Evolutionary conservation across 2,797 vertebrate genomes (phyloP).

Genomic region (Pelobates cultripes): DNA sequence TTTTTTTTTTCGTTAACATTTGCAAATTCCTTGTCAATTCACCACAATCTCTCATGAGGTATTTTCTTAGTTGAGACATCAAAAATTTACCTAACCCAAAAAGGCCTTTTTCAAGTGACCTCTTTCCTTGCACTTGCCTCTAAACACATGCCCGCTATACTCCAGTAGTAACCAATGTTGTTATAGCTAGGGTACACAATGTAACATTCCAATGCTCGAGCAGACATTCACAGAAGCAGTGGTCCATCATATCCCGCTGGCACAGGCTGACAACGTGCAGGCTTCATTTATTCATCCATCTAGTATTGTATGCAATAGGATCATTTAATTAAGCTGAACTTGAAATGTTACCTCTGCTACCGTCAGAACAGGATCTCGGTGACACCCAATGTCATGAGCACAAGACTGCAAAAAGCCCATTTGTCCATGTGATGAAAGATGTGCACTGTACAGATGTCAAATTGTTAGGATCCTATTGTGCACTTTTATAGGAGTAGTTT

Average conservation of each 20-base stretch:
- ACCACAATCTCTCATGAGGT: too few species aligned
- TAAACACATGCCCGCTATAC: too few species aligned
- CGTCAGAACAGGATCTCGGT: background rate
- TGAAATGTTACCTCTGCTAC: background rate
- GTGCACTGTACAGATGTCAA: background rate
- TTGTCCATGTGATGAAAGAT: background rate
- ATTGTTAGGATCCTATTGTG: too few species aligned
- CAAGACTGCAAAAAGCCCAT: background rate
- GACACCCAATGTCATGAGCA: background rate
- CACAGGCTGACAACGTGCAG: background rate
- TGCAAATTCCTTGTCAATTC: too few species aligned
- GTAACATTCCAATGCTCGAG: background rate
- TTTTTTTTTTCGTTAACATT: too few species aligned
- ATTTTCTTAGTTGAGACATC: too few species aligned
- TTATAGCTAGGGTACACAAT: background rate
- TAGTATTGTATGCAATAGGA: background rate
- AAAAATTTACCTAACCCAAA: too few species aligned
- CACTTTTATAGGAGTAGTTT: too few species aligned
- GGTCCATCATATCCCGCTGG: background rate
- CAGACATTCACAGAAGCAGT: background rate
- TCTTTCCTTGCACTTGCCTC: too few species aligned
- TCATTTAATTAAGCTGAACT: background rate
- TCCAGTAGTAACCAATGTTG: too few species aligned
- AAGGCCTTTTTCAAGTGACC: too few species aligned
- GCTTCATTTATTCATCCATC: background rate